Conservation (phyloP, 2,888 invertebrate species). For the Anaspis maculata region DNA sequence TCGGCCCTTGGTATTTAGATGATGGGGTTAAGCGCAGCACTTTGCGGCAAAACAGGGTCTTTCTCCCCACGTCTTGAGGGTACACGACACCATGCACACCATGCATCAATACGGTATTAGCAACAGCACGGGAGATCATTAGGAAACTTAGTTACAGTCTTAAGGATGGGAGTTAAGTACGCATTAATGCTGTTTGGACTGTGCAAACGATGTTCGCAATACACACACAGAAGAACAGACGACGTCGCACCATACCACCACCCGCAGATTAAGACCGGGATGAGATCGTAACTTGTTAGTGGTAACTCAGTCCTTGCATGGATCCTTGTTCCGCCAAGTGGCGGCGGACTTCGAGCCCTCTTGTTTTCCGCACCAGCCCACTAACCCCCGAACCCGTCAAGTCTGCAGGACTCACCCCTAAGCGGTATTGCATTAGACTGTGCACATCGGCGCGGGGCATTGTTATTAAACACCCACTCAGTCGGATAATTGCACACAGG, state of each 20-base stretch:
- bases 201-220: conserved; percentile 18
- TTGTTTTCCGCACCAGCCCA: no score
- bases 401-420: no score
- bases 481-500: conserved; percentile 1
- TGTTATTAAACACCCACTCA: conserved; percentile 2
- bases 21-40: no score
- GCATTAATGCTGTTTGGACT: conserved; percentile 21
- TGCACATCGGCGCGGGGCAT: conserved; percentile 2
- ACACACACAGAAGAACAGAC: no score
- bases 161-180: conserved; percentile 19
- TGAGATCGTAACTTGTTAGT: conserved; percentile 15
- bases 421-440: conserved; percentile 3
- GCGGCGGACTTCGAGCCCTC: conserved; percentile 4
- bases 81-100: no score
- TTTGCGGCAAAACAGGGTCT: no score
- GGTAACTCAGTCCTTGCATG: conserved; percentile 12
- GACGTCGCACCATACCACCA: no score
- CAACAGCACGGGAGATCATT: conserved; percentile 10
- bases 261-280: conserved; percentile 9
- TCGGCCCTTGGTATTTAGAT: no score
- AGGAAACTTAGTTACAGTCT: conserved; percentile 20
- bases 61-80: no score
- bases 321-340: conserved; percentile 14
- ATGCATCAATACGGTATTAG: conserved; percentile 13
- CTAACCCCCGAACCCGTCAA: no score